Percentiles rank a stretch among this genome's conserved stretches.
These are phyloP conservation scores for Calycopis cecrops DNA, from an alignment of 1,140 invertebrate genomes.

Conservation along the genomic window DNA sequence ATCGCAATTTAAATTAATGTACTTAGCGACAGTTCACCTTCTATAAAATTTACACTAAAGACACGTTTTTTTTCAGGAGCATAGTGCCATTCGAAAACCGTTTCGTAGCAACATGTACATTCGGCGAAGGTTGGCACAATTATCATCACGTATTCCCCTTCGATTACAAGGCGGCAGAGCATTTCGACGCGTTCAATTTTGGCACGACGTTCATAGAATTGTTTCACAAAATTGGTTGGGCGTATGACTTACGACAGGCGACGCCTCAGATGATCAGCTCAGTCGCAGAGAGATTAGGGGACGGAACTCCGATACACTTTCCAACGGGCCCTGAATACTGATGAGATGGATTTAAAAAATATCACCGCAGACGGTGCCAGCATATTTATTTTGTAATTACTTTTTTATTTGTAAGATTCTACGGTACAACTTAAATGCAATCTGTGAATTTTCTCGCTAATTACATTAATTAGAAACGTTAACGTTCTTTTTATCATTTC, in stretches of 20 bases:
- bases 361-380: too few species aligned
- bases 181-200: constrained; percentile 76
- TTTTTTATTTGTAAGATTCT: too few species aligned
- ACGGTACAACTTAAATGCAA: too few species aligned
- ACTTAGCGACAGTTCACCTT: too few species aligned
- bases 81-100: constrained; percentile 77
- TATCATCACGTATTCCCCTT: constrained; percentile 95
- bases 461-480: too few species aligned
- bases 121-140: constrained; percentile 87
- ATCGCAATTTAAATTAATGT: too few species aligned
- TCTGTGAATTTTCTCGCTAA: too few species aligned
- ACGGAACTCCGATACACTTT: constrained; percentile 52
- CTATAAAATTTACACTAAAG: neutral
- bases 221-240: constrained; percentile 73
- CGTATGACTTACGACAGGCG: constrained; percentile 79
- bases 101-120: constrained; percentile 72
- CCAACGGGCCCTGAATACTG: constrained; percentile 24
- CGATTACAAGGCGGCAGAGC: constrained; percentile 88
- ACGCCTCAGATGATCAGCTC: constrained; percentile 60
- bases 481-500: too few species aligned
- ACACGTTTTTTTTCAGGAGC: constrained; percentile 66
- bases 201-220: constrained; percentile 70
- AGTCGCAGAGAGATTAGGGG: constrained; percentile 52
- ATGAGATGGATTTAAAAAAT: neutral
- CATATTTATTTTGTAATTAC: too few species aligned